Evolutionary conservation across 2,797 vertebrate species (phyloP).

Genomic region (Mus minutoides): DNA sequence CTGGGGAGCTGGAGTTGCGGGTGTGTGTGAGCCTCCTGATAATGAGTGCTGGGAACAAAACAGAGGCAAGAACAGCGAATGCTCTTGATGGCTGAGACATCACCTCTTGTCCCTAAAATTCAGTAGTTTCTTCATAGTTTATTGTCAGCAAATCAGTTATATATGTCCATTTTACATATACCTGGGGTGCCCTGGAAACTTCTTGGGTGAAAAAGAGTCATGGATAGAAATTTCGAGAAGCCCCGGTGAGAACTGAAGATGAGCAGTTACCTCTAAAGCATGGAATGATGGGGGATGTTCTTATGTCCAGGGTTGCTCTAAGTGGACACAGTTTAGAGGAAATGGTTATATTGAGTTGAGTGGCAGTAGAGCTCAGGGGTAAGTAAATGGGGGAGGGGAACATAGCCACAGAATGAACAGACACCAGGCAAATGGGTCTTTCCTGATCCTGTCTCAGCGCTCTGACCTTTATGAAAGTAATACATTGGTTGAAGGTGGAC

Average conservation of each 20-base stretch:
- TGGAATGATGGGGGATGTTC: background rate
- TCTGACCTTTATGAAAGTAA: conserved; percentile 36
- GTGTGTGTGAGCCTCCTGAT: background rate
- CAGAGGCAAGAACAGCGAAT: background rate
- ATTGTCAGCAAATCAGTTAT: background rate
- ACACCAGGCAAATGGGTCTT: background rate
- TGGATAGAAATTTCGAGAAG: background rate
- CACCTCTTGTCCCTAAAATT: background rate
- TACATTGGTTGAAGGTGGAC: background rate
- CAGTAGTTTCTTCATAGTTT: background rate
- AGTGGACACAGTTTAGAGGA: background rate
- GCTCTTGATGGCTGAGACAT: background rate
- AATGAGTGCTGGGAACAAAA: background rate
- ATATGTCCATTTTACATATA: background rate
- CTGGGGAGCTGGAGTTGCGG: background rate
- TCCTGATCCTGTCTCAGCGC: background rate
- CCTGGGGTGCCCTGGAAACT: background rate
- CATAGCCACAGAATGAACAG: conserved; percentile 22
- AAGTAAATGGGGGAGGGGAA: background rate
- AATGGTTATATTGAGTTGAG: background rate
- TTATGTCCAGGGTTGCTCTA: background rate
- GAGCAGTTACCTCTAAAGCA: background rate
- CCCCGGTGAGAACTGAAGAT: background rate
- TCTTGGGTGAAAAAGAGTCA: background rate
- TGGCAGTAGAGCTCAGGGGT: background rate